phyloP scores from a whole-genome alignment of 2,797 vertebrate species.

The Coranthus polyacanthus region DNA sequence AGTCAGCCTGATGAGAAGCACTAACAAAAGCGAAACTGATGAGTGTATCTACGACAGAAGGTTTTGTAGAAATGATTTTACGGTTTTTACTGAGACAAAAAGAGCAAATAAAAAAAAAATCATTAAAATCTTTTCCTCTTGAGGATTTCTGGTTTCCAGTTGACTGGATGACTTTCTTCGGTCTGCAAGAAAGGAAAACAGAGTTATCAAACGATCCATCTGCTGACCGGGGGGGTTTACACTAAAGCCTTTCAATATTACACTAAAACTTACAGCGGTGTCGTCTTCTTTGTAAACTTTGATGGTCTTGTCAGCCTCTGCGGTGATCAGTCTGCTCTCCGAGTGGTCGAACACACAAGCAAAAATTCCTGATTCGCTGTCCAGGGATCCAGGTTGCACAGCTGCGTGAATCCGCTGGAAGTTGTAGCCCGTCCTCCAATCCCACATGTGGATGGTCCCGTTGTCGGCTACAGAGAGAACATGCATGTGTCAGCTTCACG shows the following conservation, averaged over 20 bases:
- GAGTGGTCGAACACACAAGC: constrained; percentile 96
- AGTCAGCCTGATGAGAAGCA: constrained; percentile 14
- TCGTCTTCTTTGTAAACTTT: constrained; percentile 99
- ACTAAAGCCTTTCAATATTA: no score
- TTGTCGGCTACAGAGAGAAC: constrained; percentile 89
- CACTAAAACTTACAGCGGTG: constrained; percentile 86
- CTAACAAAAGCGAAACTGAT: constrained; percentile 9
- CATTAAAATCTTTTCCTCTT: constrained; percentile 96
- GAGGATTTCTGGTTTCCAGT: constrained; percentile 99
- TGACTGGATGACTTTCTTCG: constrained; percentile 97
- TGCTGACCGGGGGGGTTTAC: background rate
- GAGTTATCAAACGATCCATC: constrained; percentile 57
- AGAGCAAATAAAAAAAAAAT: constrained; percentile 30
- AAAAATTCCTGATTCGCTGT: constrained; percentile 99
- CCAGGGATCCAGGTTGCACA: constrained; percentile 96
- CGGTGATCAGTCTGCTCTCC: constrained; percentile 94
- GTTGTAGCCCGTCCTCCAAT: constrained; percentile 99
- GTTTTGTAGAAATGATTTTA: constrained; percentile 38
- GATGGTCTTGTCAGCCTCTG: constrained; percentile 99
- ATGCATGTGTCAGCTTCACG: background rate
- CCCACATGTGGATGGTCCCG: constrained; percentile 99
- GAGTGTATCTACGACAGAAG: constrained; percentile 26
- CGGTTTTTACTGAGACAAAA: constrained; percentile 22
- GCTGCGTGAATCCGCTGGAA: constrained; percentile 98
- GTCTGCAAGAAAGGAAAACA: constrained; percentile 85